Conservation (phyloP, 2,888 invertebrate genomes). For the Herminia tarsipennalis region DNA sequence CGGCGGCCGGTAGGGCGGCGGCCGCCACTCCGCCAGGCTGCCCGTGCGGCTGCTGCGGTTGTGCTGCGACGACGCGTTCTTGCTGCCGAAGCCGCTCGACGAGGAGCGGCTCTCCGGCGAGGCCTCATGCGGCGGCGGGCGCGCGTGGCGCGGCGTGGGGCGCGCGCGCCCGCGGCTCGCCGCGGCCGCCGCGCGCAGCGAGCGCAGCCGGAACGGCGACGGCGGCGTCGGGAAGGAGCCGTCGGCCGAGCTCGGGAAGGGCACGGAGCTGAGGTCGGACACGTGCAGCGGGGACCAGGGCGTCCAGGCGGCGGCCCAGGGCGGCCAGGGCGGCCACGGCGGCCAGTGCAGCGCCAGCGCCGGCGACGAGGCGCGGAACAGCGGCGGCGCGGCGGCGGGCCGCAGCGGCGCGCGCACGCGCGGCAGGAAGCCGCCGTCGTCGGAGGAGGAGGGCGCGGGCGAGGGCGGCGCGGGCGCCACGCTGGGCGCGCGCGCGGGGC, state of each 20-base stretch:
- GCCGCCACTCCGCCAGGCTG: slow-evolving; percentile 91
- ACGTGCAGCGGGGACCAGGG: slow-evolving; percentile 92
- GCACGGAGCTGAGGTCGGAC: slow-evolving; percentile 95
- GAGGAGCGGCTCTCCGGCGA: slow-evolving; percentile 95
- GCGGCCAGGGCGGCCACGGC: slow-evolving; percentile 87
- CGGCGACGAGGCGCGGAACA: slow-evolving; percentile 78
- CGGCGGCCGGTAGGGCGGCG: slow-evolving; percentile 91
- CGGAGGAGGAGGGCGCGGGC: slow-evolving; percentile 86
- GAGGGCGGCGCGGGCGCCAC: slow-evolving; percentile 64
- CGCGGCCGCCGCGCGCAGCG: slow-evolving; percentile 88
- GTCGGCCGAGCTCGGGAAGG: slow-evolving; percentile 92
- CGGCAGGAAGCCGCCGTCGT: slow-evolving; percentile 94
- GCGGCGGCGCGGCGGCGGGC: slow-evolving; percentile 88
- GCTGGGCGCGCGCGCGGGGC: slow-evolving; percentile 58
- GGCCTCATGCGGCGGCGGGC: slow-evolving; percentile 90
- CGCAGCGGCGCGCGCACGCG: slow-evolving; percentile 73
- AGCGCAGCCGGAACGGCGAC: slow-evolving; percentile 87
- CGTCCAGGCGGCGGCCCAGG: slow-evolving; percentile 87
- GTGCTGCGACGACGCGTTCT: slow-evolving; percentile 93
- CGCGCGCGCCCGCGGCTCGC: slow-evolving; percentile 85
- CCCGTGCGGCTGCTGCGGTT: slow-evolving; percentile 90
- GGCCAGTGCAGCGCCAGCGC: slow-evolving; percentile 75
- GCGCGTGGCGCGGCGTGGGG: slow-evolving; percentile 84
- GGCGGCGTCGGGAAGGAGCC: slow-evolving; percentile 92
- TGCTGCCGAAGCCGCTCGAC: slow-evolving; percentile 96